Evolutionary conservation across 2,888 invertebrate species (phyloP), one percentile per base, ranked within the genome.

Genomic region (Agrotis exclamationis): DNA sequence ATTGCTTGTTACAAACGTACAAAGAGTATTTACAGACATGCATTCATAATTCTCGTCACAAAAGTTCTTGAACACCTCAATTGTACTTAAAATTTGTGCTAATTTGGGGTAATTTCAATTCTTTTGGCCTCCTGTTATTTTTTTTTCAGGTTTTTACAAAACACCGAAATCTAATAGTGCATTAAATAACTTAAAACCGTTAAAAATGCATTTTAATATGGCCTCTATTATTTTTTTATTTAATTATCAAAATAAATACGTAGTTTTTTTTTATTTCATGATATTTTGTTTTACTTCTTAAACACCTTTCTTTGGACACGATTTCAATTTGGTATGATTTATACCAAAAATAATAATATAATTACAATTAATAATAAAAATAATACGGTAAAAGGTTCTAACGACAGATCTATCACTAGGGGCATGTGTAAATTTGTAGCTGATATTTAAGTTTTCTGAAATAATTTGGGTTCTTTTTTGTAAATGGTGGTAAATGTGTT

Each of bases 291-390:
- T 64, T 53, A 73, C 14, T 83, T 85, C 78, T 86, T 89, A 89
- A 80, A 80, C 87, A 83, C 86, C 85, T 91, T 87, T 95, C 95
- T 95, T 95, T 95, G 95, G 95, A 95, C 95, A 93, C 88, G 92
- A 91, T 94, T 90, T 89, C 86, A 85, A 85, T 91, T 92, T 92
- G 93, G 94, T 92, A 93, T 85, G 76, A 79, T 70, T 79, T 78
- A 88, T 89, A 90, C 90, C 90, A 89, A 87, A 82, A 75, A 90
- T 86, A 89, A 83, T 81, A 82, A 84, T 80, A 82, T 81, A 79
- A 86, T 79, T 83, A 83, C 78, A 83, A 82, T 79, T 48, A 51
- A 69, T 85, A 85, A 83, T 79, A 76, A 84, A 85, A 74, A 74
- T 83, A 76, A 83, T 80, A 77, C 71, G 22, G 64, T 78, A 70